Evolutionary conservation across 2,113 vertebrate species (phyloP), one percentile per base, ranked within the genome.

Genomic region (Tragelaphus strepsiceros): DNA sequence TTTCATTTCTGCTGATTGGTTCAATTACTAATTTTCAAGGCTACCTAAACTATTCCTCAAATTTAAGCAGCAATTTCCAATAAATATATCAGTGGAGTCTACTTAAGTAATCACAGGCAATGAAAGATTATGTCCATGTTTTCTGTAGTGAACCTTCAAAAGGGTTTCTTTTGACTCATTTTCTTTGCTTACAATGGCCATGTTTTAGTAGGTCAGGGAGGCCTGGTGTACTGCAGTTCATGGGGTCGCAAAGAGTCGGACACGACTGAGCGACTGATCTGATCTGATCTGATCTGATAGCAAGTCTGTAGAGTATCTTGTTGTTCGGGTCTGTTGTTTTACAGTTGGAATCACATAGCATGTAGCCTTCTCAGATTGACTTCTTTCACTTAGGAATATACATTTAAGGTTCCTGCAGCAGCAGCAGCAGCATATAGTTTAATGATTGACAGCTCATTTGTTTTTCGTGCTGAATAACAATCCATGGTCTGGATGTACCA

Each of bases 21-120:
- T 96, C 59, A 82, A 96, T 39, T 58, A 74, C 59, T 54, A 82
- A 67, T 91, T 95, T 95, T 96, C 80, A 86, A 90, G 64, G 53
- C 11, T 81, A 89, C 17, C 11, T 80, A 53, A 85, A 58, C n/a
- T 59, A 74, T 82, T 59, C 64, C 39, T 94, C 85, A 88, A 59
- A 67, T 58, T 67, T 82, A 95, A 92, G 54, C 17, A 88, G 59
- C 19, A 28, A 81, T 85, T 87, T 85, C 89, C 26, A 97, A 64
- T 17, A 91, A 82, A 96, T 64, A 81, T 3, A 51, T 91, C 53
- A 78, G n/a, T 89, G 28, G 11, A 51, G 24, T 83, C 90, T 90
- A 62, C 16, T 74, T 94, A 64, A 67, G 12, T 49, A 92, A 88
- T 17, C 2, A 56, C 3, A 89, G 82, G 51, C 61, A 86, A 46